Evolutionary conservation across 2,888 invertebrate genomes (phyloP).

Genomic region (Syrista parreyssii): DNA sequence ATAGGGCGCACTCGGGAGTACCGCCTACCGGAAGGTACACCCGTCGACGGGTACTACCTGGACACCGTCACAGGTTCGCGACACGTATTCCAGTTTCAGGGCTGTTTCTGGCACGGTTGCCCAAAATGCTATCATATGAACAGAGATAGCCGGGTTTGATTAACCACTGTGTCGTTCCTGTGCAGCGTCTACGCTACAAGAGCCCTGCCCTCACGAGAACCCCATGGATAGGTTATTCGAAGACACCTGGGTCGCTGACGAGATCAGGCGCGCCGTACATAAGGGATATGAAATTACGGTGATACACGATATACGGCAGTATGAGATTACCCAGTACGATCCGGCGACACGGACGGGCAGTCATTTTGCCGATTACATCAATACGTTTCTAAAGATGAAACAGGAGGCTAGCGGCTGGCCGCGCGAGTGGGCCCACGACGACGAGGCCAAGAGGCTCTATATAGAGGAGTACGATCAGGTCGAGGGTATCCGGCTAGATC

Average conservation of each 20-base stretch:
- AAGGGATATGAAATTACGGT: conserved; percentile 47
- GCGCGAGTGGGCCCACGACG: background rate
- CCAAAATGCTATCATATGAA: conserved; percentile 13
- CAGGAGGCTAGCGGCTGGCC: conserved; percentile 43
- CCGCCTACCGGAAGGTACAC: conserved; percentile 13
- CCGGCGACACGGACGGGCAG: conserved; percentile 6
- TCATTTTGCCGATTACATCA: conserved; percentile 43
- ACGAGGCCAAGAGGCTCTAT: background rate
- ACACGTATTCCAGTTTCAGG: conserved; percentile 28
- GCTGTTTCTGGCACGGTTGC: conserved; percentile 29
- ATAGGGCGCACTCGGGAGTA: conserved; percentile 30
- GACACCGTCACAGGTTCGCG: background rate
- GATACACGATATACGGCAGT: conserved; percentile 37
- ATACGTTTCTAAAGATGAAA: conserved; percentile 43
- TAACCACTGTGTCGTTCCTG: background rate
- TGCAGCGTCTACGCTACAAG: no score
- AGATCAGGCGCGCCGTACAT: conserved; percentile 45
- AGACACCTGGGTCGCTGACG: conserved; percentile 53
- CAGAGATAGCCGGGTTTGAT: conserved; percentile 24
- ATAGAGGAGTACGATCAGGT: background rate
- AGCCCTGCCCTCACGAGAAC: no score
- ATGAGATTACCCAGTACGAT: conserved; percentile 24
- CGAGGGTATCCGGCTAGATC: background rate
- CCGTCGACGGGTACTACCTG: conserved; percentile 27
- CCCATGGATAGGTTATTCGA: background rate